These are phyloP conservation scores for Lagopus leucura DNA, from an alignment of 2,113 vertebrate species.

Conservation along the genomic window DNA sequence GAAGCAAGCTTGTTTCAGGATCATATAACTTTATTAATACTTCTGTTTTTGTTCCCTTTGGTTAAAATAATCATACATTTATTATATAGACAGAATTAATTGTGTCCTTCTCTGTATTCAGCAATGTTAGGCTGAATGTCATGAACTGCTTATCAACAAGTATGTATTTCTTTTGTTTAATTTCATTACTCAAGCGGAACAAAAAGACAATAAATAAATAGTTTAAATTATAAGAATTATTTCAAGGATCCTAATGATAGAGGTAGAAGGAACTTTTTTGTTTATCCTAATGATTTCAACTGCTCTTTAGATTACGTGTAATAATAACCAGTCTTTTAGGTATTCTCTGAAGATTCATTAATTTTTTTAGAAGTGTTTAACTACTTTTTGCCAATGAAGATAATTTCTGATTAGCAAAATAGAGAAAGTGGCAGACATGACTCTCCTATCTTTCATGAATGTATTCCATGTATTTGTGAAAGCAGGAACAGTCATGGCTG, in stretches of 20 bases:
- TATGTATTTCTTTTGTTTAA: not conserved
- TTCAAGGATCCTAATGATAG: not conserved
- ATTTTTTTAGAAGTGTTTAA: not conserved
- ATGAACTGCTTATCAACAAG: not conserved
- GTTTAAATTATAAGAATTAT: not conserved
- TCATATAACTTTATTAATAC: not conserved
- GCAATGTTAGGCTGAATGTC: not conserved
- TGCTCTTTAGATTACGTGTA: not conserved
- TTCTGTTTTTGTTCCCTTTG: not conserved
- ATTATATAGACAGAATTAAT: not conserved
- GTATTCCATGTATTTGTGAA: not conserved
- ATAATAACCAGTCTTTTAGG: not conserved
- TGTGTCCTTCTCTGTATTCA: not conserved
- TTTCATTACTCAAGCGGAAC: not conserved
- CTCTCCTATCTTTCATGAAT: not conserved
- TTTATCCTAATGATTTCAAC: not conserved
- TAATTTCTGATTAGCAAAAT: not conserved
- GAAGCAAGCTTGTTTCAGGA: not conserved
- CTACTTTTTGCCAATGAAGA: not conserved
- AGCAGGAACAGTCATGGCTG: not conserved
- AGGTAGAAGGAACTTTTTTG: not conserved
- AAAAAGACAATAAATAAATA: not conserved
- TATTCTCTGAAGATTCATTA: not conserved
- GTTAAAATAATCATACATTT: not conserved
- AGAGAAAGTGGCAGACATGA: not conserved